phyloP scores from a whole-genome alignment of 2,113 vertebrate genomes.

The Butorides virescens region DNA sequence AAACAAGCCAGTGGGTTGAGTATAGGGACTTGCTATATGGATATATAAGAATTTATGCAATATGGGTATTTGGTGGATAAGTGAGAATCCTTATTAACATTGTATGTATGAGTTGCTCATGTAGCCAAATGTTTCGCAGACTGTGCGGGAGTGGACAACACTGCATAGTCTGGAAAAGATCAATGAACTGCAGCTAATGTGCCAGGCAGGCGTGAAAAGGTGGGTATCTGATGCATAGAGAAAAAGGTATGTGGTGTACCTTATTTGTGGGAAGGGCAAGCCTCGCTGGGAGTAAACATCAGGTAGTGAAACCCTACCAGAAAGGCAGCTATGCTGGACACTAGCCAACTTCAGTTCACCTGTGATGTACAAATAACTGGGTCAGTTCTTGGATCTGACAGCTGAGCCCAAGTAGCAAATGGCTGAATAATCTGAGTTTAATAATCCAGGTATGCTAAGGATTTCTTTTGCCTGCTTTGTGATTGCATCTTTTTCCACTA shows the following conservation, averaged over 20 bases:
- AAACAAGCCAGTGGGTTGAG: neutral
- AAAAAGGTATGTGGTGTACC: neutral
- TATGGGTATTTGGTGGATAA: neutral
- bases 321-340: neutral
- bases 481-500: neutral
- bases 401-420: neutral
- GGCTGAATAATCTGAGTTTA: neutral
- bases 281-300: neutral
- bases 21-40: fast-evolving
- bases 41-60: neutral
- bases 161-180: neutral
- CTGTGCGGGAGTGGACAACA: neutral
- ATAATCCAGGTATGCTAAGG: neutral
- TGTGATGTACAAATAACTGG: neutral
- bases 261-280: neutral
- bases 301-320: neutral
- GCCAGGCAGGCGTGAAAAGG: neutral
- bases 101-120: neutral
- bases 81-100: neutral
- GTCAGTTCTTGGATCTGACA: neutral
- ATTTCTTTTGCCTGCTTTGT: neutral
- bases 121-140: neutral
- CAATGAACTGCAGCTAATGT: neutral
- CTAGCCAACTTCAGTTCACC: neutral
- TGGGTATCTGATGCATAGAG: neutral